phyloP scores from a whole-genome alignment of 2,797 vertebrate genomes.

The Tamandua tetradactyla region DNA sequence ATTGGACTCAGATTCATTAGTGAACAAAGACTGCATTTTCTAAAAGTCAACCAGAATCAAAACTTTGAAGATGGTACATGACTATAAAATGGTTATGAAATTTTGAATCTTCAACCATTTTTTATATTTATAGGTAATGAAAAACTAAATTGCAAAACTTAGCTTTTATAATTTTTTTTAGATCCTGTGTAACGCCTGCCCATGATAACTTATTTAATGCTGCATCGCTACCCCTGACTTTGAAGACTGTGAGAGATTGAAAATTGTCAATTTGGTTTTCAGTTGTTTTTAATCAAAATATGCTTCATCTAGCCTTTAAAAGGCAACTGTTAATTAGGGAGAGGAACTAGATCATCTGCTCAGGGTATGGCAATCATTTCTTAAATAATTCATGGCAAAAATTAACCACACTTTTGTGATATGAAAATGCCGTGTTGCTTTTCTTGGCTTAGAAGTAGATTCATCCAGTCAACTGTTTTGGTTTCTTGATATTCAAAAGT shows the following conservation, averaged over 20 bases:
- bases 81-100: background rate
- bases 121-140: background rate
- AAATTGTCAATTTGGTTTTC: background rate
- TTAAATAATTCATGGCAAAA: slow-evolving; percentile 63
- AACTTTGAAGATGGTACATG: background rate
- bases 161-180: background rate
- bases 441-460: slow-evolving; percentile 53
- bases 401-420: slow-evolving; percentile 32
- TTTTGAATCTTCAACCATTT: background rate
- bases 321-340: slow-evolving; percentile 27
- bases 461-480: slow-evolving; percentile 58
- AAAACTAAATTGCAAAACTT: background rate
- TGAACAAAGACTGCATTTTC: background rate
- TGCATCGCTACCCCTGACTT: background rate
- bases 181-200: background rate
- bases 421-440: slow-evolving; percentile 57
- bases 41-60: background rate
- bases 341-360: slow-evolving; percentile 55
- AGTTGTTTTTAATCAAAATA: slow-evolving; percentile 4
- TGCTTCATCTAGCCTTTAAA: slow-evolving; percentile 18
- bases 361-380: slow-evolving; percentile 2
- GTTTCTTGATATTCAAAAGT: slow-evolving; percentile 52
- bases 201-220: background rate
- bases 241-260: background rate
- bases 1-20: background rate